Evolutionary conservation across 2,113 vertebrate genomes (phyloP), one percentile per base, ranked within the genome.

Genomic region (Anas platyrhynchos): DNA sequence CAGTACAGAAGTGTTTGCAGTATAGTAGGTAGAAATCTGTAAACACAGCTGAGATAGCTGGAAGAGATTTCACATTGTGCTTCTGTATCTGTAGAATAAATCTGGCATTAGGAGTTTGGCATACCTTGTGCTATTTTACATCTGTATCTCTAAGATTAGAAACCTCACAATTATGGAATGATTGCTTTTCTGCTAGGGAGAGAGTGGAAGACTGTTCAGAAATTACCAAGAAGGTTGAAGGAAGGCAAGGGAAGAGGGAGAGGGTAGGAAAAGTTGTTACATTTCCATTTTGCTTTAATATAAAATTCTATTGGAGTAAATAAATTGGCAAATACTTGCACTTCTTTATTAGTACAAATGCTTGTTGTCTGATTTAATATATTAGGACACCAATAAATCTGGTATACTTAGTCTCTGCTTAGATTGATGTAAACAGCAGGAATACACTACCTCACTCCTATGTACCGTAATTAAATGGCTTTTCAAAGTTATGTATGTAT

Each of bases 1-100:
- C 25, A 50, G n/a, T 27, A 48, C 63, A 52, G 41, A 83, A 88
- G 22, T 65, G 72, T 91, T 93, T 93, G 55, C 67, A 46, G 61
- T 38, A 17, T 3, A 31, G 58, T 25, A 27, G 31, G 88, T 6
- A 61, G 74, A 26, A 75, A 63, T 7, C 13, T 17, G n/a, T 36
- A 72, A 94, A 86, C 85, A 84, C 89, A 96, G 75, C 90, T 85
- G 89, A 74, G 71, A 55, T 14, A 79, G 29, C 83, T 95, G 77
- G 75, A 78, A 83, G 67, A 67, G 55, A 44, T 69, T 32, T 75
- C 38, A 56, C 13, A n/a, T 41, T 38, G n/a, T 55, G 71, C 27
- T 91, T 29, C 59, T 55, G 6, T 46, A 36, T 31, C 78, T 62
- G 44, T 32, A 59, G 44, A 52, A 76, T 44, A 55, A 86, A 85